These are phyloP conservation scores for Polydrusus pterygomalis DNA, from an alignment of 2,888 invertebrate species.

Conservation along the genomic window DNA sequence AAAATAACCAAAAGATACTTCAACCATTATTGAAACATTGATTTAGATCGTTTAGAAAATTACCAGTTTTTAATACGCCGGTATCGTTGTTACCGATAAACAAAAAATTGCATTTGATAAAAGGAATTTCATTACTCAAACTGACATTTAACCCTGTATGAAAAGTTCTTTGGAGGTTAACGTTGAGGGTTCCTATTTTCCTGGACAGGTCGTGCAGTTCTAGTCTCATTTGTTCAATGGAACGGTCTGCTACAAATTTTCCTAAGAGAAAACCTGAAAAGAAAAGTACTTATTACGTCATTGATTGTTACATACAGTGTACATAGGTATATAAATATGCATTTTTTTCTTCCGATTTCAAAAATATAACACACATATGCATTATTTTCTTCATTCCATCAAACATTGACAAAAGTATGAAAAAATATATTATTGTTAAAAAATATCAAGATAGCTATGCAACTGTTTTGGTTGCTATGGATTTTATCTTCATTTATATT, in stretches of 20 bases:
- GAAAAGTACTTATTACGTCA: not conserved
- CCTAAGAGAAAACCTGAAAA: slow-evolving; percentile 72
- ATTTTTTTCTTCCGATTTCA: too few relatives aligned
- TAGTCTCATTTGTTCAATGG: slow-evolving; percentile 65
- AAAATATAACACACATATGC: too few relatives aligned
- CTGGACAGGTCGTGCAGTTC: slow-evolving; percentile 64
- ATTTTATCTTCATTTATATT: too few relatives aligned
- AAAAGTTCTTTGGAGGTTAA: slow-evolving; percentile 58
- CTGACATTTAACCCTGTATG: slow-evolving; percentile 46
- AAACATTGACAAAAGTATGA: too few relatives aligned
- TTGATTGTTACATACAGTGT: too few relatives aligned
- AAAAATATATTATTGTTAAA: too few relatives aligned
- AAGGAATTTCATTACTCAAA: slow-evolving; percentile 34
- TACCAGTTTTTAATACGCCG: slow-evolving; percentile 41
- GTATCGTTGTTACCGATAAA: slow-evolving; percentile 52
- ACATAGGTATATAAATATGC: too few relatives aligned
- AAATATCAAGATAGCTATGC: too few relatives aligned
- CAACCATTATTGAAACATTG: slow-evolving; percentile 58
- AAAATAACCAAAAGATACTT: slow-evolving; percentile 8
- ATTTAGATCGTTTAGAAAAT: slow-evolving; percentile 57
- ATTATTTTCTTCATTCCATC: too few relatives aligned
- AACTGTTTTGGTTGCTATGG: too few relatives aligned
- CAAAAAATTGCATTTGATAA: slow-evolving; percentile 56
- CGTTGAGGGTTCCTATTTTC: slow-evolving; percentile 56
- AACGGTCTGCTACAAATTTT: slow-evolving; percentile 70